These are phyloP conservation scores for Xylota segnis DNA, from an alignment of 2,888 invertebrate genomes.

Conservation along the genomic window DNA sequence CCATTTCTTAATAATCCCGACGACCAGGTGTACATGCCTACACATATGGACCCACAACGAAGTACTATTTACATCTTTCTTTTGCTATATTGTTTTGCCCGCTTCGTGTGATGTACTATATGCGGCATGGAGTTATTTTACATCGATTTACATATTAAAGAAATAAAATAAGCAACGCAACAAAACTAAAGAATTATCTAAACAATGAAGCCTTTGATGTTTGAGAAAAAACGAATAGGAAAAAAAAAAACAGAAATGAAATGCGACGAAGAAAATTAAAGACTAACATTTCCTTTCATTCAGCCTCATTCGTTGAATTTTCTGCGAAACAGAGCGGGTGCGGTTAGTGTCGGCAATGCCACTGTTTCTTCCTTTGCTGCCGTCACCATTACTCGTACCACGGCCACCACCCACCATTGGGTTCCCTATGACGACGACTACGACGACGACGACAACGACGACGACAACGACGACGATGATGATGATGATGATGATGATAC, in stretches of 20 bases:
- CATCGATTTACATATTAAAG: constrained; percentile 44
- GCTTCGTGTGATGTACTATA: background rate
- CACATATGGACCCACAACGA: constrained; percentile 14
- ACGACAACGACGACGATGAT: constrained; percentile 17
- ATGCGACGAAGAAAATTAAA: constrained; percentile 42
- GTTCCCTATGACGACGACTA: constrained; percentile 14
- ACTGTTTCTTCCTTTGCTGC: constrained; percentile 35
- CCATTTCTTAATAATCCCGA: background rate
- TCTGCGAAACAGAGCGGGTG: constrained; percentile 57
- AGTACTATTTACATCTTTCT: constrained; percentile 13
- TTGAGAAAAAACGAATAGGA: constrained; percentile 19
- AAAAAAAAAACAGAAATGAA: constrained; percentile 2
- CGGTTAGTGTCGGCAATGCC: constrained; percentile 45
- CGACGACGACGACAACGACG: background rate
- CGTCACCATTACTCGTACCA: background rate
- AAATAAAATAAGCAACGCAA: constrained; percentile 32
- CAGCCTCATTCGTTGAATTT: constrained; percentile 37
- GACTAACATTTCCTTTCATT: constrained; percentile 53
- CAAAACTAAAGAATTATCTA: constrained; percentile 57
- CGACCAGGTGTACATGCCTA: constrained; percentile 8
- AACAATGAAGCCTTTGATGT: constrained; percentile 64
- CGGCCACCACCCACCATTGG: constrained; percentile 14
- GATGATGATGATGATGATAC: constrained; percentile 21
- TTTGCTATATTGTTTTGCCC: constrained; percentile 3
- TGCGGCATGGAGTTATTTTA: constrained; percentile 16